Base-by-base conservation (phyloP, 2,888 invertebrate genomes). In the Melangyna quadrimaculata region DNA sequence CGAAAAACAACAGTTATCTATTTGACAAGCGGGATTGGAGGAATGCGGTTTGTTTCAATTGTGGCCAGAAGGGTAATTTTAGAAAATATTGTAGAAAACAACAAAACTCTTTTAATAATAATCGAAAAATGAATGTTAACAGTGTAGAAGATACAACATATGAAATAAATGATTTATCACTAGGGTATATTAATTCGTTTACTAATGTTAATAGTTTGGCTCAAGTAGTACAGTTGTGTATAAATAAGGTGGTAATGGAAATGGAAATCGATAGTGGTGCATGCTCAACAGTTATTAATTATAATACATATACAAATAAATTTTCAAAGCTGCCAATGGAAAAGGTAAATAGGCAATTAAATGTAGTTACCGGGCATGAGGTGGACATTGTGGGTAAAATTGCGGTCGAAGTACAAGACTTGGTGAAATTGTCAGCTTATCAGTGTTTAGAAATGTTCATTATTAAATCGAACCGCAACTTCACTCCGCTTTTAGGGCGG, bases 401-500 rank as follows among this genome's bases (percentile, higher is more conserved):
- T 55, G 27, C 4, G 55, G 29, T 29, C 3, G 17, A 29, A 32
- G 55, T 55, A 0, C 22, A 43, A 19, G 61, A 72, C 35, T 12
- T 72, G 2, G 10, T 45, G 24, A 10, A 48, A 8, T 0, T 37
- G 35, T 59, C 48, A 48, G 12, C 2, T n/a, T 37, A 6, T 35
- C 61, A 61, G 32, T 61, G 2, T 27, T 35, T 61, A 17, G 48
- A 61, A 1, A 61, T 57, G 14, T 61, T 61, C 17, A 17, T 72
- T 35, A 48, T 57, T 24, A 57, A 59, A 24, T 71, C 71, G 0
- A 24, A 45, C 35, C 19, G 59, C 5, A 37, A n/a, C 27, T 84
- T 79, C 19, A 75, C 37, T 10, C 72, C 67, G 19, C 53, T 79
- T 55, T 74, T 75, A 43, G 74, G 78, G 10, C 53, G 74, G 32